Evolutionary conservation across 2,113 vertebrate genomes (phyloP).

Genomic region (Bungarus multicinctus): DNA sequence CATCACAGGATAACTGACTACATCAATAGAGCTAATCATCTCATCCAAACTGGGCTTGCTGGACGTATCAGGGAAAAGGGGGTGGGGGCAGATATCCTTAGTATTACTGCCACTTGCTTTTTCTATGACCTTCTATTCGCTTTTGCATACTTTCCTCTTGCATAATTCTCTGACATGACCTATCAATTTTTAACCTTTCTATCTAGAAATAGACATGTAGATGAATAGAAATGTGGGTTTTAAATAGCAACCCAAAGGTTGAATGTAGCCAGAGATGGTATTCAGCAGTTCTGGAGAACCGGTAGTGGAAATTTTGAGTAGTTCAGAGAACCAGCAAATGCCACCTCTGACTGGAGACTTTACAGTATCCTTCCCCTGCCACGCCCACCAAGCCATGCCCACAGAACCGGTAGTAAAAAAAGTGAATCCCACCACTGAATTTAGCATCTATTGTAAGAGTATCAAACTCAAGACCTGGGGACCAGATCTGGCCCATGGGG

Average conservation of each 20-base stretch:
- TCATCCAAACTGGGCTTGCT: neutral
- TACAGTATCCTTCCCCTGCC: no score
- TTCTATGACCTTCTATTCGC: neutral
- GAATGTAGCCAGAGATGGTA: neutral
- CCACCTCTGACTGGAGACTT: no score
- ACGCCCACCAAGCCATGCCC: no score
- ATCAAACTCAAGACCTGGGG: no score
- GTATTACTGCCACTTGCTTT: neutral
- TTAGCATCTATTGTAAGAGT: no score
- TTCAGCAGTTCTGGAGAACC: no score
- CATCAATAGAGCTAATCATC: constrained; percentile 9
- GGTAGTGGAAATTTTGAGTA: no score
- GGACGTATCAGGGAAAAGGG: neutral
- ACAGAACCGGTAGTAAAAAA: no score
- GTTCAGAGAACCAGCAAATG: no score
- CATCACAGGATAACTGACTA: neutral
- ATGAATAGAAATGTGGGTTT: neutral
- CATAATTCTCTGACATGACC: neutral
- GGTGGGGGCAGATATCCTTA: neutral
- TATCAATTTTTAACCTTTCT: neutral
- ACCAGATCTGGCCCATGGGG: no score
- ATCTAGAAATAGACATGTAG: neutral
- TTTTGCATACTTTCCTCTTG: neutral
- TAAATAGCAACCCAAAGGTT: neutral
- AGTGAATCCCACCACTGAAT: no score